Conservation (phyloP, 2,888 invertebrate genomes). For the Anorthoa munda region DNA sequence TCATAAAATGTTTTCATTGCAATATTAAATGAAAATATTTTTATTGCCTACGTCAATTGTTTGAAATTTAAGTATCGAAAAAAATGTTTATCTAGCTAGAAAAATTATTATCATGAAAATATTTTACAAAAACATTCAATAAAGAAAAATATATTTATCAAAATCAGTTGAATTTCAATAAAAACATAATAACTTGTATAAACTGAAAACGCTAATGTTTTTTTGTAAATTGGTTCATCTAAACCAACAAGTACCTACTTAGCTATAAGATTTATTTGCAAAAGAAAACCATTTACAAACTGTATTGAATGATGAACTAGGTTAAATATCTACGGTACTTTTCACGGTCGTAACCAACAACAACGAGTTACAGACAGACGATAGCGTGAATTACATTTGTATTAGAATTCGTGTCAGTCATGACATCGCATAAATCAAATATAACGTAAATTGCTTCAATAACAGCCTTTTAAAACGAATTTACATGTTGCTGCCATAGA, state of each 20-base stretch:
- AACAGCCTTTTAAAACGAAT: conserved; percentile 1
- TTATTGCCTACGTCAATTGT: no score
- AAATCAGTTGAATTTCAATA: neutral
- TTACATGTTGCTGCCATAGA: conserved; percentile 5
- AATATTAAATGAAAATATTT: no score
- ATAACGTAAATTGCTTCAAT: conserved; percentile 20
- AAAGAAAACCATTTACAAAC: conserved; percentile 9
- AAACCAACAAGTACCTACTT: neutral
- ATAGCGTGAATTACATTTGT: conserved; percentile 31
- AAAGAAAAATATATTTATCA: neutral
- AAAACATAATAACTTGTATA: neutral
- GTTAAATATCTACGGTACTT: conserved; percentile 24
- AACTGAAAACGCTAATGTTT: neutral
- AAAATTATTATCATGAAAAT: neutral
- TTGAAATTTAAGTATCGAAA: no score
- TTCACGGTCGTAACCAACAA: conserved; percentile 41
- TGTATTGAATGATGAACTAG: conserved; percentile 26
- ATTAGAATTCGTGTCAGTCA: conserved; percentile 38
- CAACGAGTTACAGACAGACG: conserved; percentile 14
- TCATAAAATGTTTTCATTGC: no score
- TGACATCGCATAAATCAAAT: conserved; percentile 42
- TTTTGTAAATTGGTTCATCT: neutral
- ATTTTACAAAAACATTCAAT: neutral
- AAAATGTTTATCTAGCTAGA: neutral
- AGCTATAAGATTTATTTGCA: neutral